These are phyloP conservation scores for Notothenia rossii DNA, from an alignment of 2,113 vertebrate genomes.

Conservation along the genomic window DNA sequence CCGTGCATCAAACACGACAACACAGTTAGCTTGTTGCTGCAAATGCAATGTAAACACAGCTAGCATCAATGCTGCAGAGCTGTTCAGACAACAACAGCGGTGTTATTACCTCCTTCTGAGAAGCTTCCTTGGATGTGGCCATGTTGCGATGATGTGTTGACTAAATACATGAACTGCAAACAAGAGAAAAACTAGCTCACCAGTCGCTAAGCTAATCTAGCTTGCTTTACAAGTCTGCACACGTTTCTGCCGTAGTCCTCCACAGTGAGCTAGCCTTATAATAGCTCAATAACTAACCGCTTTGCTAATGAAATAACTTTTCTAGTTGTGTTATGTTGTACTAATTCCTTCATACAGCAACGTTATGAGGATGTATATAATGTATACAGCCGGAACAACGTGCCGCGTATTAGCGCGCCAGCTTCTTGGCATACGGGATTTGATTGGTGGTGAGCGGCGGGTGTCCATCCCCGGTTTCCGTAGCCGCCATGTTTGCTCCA, in stretches of 20 bases:
- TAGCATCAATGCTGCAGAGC: background rate
- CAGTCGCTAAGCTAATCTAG: constrained; percentile 58
- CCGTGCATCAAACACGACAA: background rate
- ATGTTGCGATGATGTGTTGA: background rate
- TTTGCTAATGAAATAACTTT: accelerated
- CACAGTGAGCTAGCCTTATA: background rate
- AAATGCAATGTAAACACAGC: constrained; percentile 24
- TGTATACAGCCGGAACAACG: constrained; percentile 15
- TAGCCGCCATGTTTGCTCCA: constrained; percentile 51
- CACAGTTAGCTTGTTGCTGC: constrained; percentile 25
- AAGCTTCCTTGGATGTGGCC: background rate
- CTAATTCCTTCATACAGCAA: accelerated
- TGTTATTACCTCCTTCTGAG: background rate
- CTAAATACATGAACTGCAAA: background rate
- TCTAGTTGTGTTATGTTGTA: too few species aligned
- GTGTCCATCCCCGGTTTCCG: constrained; percentile 60
- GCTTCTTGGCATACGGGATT: constrained; percentile 20
- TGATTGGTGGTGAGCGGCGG: constrained; percentile 47
- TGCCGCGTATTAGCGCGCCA: constrained; percentile 67
- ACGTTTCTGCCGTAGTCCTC: constrained; percentile 2
- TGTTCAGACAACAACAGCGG: too few species aligned
- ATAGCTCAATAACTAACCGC: background rate
- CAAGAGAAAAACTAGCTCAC: constrained; percentile 7
- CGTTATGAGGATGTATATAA: background rate
- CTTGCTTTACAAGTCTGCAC: constrained; percentile 3